Percentiles rank a stretch among this genome's conserved stretches.
These are phyloP conservation scores for Anneissia japonica DNA, from an alignment of 35 echinoderm and acorn worm species.

Conservation along the genomic window DNA sequence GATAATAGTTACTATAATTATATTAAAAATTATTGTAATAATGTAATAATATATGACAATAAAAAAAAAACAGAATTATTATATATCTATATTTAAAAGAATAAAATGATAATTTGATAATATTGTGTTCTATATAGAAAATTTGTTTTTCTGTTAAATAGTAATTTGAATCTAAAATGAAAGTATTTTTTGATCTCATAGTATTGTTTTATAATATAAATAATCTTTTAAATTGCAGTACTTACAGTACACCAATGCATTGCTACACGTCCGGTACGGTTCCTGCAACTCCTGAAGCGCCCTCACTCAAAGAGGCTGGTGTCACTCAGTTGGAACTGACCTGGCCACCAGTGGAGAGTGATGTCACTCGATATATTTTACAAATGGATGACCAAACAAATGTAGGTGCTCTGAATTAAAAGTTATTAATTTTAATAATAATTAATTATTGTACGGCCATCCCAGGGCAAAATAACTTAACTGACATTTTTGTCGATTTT, in stretches of 20 bases:
- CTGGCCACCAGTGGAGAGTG: constrained; percentile 67
- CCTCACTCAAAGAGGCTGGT: constrained; percentile 37
- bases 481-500: too few relatives aligned
- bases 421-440: background rate
- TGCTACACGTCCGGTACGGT: constrained; percentile 84
- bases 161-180: background rate
- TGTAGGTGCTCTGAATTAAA: constrained; percentile 30
- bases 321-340: constrained; percentile 62
- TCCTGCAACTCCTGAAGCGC: constrained; percentile 51
- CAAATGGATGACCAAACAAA: constrained; percentile 92
- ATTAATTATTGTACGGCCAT: background rate
- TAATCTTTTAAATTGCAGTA: too few relatives aligned
- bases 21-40: too few relatives aligned
- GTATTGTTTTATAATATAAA: too few relatives aligned
- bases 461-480: background rate
- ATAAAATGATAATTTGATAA: too few relatives aligned
- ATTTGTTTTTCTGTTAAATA: background rate
- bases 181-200: background rate
- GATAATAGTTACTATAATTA: too few relatives aligned
- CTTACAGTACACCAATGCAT: constrained; percentile 57
- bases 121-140: too few relatives aligned
- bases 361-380: constrained; percentile 73
- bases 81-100: too few relatives aligned
- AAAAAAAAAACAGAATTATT: too few relatives aligned
- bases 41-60: too few relatives aligned